These are phyloP conservation scores for Cynodonichthys magdalenae DNA, from an alignment of 2,797 vertebrate genomes.

Conservation along the genomic window DNA sequence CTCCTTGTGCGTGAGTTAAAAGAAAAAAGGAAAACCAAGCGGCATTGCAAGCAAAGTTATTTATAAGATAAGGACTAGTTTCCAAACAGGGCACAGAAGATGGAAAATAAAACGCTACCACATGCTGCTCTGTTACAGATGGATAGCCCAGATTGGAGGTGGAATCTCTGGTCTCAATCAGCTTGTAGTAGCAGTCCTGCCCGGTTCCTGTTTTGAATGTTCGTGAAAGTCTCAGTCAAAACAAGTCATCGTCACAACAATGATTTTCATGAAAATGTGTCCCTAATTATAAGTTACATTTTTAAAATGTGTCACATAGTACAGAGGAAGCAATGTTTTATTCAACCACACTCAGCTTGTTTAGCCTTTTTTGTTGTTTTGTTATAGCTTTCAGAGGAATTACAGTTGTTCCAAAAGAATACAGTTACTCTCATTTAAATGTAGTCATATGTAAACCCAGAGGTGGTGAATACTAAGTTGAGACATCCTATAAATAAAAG, in stretches of 20 bases:
- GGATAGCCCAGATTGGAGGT: constrained; percentile 61
- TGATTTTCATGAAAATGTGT: constrained; percentile 11
- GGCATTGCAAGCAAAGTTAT: constrained; percentile 55
- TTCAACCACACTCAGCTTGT: too few relatives aligned
- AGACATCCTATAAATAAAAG: too few relatives aligned
- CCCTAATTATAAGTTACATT: neutral
- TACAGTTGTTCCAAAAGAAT: constrained; percentile 13
- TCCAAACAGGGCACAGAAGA: constrained; percentile 47
- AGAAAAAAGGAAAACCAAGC: constrained; percentile 28
- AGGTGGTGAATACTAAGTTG: too few relatives aligned
- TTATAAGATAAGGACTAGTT: constrained; percentile 65
- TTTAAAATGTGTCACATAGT: constrained; percentile 6
- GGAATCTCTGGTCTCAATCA: constrained; percentile 51
- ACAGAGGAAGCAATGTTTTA: neutral
- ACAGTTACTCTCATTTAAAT: constrained; percentile 13
- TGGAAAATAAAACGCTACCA: constrained; percentile 62
- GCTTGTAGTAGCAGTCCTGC: constrained; percentile 37
- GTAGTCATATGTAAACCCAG: neutral
- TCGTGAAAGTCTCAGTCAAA: constrained; percentile 52
- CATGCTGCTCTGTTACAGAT: constrained; percentile 61
- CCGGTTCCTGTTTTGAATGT: constrained; percentile 47
- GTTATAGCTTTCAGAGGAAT: constrained; percentile 28
- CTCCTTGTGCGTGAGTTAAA: constrained; percentile 6
- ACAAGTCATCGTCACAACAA: constrained; percentile 46
- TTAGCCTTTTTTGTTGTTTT: too few relatives aligned